Conservation (phyloP, 2,888 invertebrate genomes). For the Terebella lapidaria region DNA sequence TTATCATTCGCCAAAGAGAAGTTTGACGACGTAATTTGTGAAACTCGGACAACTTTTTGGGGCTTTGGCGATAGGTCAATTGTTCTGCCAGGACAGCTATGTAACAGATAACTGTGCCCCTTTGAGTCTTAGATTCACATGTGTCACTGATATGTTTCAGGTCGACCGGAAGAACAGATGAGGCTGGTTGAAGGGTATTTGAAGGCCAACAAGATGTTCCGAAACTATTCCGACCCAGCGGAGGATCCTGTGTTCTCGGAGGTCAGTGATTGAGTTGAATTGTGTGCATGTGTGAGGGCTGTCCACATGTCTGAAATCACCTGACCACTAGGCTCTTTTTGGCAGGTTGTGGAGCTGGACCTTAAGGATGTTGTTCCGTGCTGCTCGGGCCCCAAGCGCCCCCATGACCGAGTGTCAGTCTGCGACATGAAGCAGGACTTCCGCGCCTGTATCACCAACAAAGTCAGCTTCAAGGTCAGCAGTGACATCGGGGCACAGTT, state of each 20-base stretch:
- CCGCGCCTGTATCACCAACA: slow-evolving; percentile 73
- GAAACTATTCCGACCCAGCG: slow-evolving; percentile 69
- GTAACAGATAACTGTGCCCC: too few relatives aligned
- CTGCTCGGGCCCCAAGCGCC: slow-evolving; percentile 93
- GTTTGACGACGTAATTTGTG: too few relatives aligned
- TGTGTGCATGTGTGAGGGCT: too few relatives aligned
- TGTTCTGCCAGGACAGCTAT: too few relatives aligned
- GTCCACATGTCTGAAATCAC: too few relatives aligned
- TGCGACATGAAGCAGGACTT: slow-evolving; percentile 88
- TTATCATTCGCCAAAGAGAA: too few relatives aligned
- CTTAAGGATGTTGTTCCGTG: slow-evolving; percentile 84
- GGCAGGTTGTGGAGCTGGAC: slow-evolving; percentile 75
- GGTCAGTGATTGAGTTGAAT: slow-evolving; percentile 39
- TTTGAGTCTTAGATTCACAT: too few relatives aligned
- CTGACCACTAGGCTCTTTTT: too few relatives aligned
- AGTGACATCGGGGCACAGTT: too few relatives aligned
- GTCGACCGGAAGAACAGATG: slow-evolving; percentile 71
- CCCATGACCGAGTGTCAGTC: slow-evolving; percentile 91
- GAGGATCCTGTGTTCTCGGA: slow-evolving; percentile 82
- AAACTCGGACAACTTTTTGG: too few relatives aligned
- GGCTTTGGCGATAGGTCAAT: too few relatives aligned
- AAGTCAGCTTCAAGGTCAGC: slow-evolving; percentile 63
- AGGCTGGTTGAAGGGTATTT: slow-evolving; percentile 74
- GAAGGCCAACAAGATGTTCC: slow-evolving; percentile 72
- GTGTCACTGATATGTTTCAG: slow-evolving; percentile 53